phyloP scores from a whole-genome alignment of 2,797 vertebrate species.

The Craterocephalus amniculus region DNA sequence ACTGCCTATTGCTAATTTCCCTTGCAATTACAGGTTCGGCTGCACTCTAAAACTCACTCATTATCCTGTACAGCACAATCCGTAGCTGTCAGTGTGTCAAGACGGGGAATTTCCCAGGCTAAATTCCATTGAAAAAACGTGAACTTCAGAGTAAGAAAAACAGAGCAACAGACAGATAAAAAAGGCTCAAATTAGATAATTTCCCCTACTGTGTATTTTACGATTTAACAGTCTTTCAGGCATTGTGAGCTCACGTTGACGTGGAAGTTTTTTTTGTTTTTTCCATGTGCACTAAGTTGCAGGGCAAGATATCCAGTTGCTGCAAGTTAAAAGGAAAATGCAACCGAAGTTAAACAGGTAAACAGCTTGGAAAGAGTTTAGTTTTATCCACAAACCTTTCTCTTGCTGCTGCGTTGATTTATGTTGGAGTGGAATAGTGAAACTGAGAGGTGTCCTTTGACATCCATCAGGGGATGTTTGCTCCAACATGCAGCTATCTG shows the following conservation, averaged over 20 bases:
- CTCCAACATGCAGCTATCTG: constrained; percentile 59
- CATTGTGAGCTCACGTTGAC: constrained; percentile 10
- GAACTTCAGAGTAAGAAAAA: constrained; percentile 17
- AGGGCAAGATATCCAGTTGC: background rate
- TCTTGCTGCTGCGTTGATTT: constrained; percentile 33
- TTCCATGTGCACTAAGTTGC: background rate
- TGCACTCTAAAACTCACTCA: constrained; percentile 52
- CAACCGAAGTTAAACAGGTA: background rate
- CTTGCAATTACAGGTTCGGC: constrained; percentile 65
- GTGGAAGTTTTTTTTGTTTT: constrained; percentile 17
- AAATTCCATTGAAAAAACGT: constrained; percentile 26
- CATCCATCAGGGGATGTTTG: constrained; percentile 65
- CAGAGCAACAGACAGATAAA: constrained; percentile 12
- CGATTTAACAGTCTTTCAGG: constrained; percentile 3
- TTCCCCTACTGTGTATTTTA: background rate
- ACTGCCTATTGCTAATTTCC: constrained; percentile 72
- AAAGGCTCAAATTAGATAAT: constrained; percentile 5
- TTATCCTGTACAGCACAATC: constrained; percentile 60
- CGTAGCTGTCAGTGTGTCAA: constrained; percentile 64
- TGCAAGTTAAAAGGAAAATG: background rate
- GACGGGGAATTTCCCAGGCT: constrained; percentile 58
- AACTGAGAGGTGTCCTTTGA: constrained; percentile 60
- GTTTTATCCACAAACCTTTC: constrained; percentile 22
- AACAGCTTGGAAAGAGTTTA: constrained; percentile 30
- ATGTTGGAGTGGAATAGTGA: constrained; percentile 40